Base-by-base conservation (phyloP, 2,888 invertebrate species). In the Bimastos eiseni region DNA sequence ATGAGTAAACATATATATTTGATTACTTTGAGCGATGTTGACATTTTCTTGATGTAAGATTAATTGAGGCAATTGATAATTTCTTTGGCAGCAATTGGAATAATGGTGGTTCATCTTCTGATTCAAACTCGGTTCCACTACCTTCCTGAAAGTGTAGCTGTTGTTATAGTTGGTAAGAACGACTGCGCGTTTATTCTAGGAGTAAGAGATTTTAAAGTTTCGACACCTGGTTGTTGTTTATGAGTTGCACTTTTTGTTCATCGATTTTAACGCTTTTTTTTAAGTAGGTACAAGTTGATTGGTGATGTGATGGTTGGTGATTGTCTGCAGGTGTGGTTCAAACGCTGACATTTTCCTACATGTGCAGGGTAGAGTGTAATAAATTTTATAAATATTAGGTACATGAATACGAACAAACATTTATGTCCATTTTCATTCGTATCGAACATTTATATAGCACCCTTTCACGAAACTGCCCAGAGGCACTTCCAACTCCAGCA, bases 71-170 rank as follows among this genome's bases (percentile, higher is more conserved):
- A 30, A 70, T 38, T 92, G 84, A 89, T 83, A 21, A 37, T 33
- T 91, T 90, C 90, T 37, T 90, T 90, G 94, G 30, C 91, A 96
- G 98, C 98, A 90, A 95, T 99, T 91, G 98, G 98, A 90, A 99
- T 99, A 93, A 95, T 99, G 70, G 91, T 93, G 30, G 98, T 99
- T 93, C 99, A 99, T 95, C 96, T 98, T 11, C 97, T 99, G 97
- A 96, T 99, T 41, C 97, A 98, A 95, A 98, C 98, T 24, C 98
- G 98, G 93, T 98, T 99, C 94, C 98, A 98, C 93, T 99, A 98
- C 95, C 96, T 99, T 70, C 99, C 99, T 0, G 99, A 99, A 95
- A 98, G 98, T 95, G 97, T 99, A 91, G 99, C 98, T 13, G 98
- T 99, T 92, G 98, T 99, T 36, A 97, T 99, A 94, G 96, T 99